phyloP scores from a whole-genome alignment of 2,113 vertebrate species.

The Barnardius zonarius region DNA sequence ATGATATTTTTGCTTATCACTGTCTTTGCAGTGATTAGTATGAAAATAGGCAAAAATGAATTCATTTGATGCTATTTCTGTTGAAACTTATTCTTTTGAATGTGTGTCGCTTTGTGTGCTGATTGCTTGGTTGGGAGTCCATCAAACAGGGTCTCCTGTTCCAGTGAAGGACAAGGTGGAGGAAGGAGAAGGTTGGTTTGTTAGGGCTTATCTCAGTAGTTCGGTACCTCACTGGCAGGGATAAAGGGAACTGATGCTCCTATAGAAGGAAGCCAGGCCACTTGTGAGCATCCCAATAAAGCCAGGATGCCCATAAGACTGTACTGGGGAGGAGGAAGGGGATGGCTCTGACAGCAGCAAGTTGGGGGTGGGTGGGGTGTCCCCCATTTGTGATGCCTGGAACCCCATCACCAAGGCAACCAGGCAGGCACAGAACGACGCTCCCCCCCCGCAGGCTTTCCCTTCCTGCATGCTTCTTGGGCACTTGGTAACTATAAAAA shows the following conservation, averaged over 20 bases:
- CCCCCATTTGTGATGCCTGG: background rate
- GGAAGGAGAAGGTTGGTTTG: background rate
- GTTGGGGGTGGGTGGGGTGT: background rate
- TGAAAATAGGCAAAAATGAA: background rate
- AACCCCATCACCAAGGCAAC: background rate
- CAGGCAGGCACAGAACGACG: accelerated
- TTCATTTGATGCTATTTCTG: background rate
- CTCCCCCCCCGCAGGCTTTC: background rate
- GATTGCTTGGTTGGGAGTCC: background rate
- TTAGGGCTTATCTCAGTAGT: background rate
- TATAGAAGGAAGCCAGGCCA: background rate
- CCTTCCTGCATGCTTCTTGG: background rate
- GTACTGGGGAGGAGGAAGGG: background rate
- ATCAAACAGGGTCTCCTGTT: background rate
- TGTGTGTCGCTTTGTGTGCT: background rate
- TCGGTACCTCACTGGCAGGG: background rate
- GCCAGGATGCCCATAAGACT: background rate
- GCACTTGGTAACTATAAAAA: background rate
- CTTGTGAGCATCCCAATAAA: background rate
- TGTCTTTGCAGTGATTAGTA: background rate
- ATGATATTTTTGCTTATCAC: background rate
- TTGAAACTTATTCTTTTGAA: background rate
- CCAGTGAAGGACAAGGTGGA: background rate
- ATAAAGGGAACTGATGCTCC: background rate
- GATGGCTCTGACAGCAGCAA: background rate